A percentile compares a stretch with the other conserved stretches of the same genome.
Conservation (phyloP, 2,113 vertebrate genomes). For the Eulacestoma nigropectus region DNA sequence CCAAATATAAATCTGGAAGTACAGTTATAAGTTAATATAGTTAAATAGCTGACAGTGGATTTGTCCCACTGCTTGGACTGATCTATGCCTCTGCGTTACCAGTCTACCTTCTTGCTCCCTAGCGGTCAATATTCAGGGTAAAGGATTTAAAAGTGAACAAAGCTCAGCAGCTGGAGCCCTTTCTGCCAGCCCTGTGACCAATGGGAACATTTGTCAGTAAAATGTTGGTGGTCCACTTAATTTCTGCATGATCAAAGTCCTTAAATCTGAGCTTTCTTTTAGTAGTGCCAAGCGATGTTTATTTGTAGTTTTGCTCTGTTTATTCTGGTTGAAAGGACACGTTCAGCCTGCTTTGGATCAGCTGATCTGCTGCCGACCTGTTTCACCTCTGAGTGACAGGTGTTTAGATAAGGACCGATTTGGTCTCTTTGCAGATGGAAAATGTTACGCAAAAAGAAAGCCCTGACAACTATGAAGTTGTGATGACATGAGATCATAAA, state of each 20-base stretch:
- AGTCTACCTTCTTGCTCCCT: background rate
- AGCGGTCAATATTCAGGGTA: background rate
- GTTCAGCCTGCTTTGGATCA: slow-evolving; percentile 39
- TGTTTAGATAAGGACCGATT: slow-evolving; percentile 60
- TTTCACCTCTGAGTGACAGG: slow-evolving; percentile 54
- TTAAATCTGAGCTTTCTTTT: slow-evolving; percentile 35
- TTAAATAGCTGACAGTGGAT: background rate
- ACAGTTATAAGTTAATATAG: background rate
- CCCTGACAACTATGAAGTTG: background rate
- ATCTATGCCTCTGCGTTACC: background rate
- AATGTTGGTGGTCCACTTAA: slow-evolving; percentile 51
- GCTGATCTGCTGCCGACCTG: background rate
- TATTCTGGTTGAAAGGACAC: slow-evolving; percentile 55
- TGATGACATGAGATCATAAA: background rate
- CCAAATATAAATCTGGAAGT: background rate
- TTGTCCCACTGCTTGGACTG: background rate
- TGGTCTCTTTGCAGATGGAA: slow-evolving; percentile 28
- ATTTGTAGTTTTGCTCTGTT: slow-evolving; percentile 61
- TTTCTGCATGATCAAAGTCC: slow-evolving; percentile 56
- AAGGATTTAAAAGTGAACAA: background rate
- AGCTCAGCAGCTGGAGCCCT: slow-evolving; percentile 15
- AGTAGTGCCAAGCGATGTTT: slow-evolving; percentile 49
- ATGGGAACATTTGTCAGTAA: slow-evolving; percentile 36
- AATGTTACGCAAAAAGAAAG: slow-evolving; percentile 8
- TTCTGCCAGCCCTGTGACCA: slow-evolving; percentile 1